Conservation (phyloP, 2,888 invertebrate species). For the Hirtodrosophila histrioides region DNA sequence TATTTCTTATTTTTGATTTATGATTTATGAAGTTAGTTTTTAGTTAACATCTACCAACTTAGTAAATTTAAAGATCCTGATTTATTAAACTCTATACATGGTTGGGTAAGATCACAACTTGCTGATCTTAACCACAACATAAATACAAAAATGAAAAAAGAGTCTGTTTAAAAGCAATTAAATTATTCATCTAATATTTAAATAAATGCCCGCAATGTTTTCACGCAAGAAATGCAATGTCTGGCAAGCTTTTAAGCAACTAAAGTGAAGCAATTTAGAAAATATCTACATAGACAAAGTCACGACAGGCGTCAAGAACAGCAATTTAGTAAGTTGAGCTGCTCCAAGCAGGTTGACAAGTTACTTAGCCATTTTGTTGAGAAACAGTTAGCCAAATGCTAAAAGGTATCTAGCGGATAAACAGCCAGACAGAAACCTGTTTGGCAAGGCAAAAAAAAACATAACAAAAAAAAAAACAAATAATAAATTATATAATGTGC, state of each 20-base stretch:
- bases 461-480: slow-evolving; percentile 25
- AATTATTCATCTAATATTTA: no score
- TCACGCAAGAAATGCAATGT: slow-evolving; percentile 8
- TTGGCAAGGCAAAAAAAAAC: slow-evolving; percentile 24
- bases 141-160: no score
- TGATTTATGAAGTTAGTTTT: no score
- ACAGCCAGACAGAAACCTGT: slow-evolving; percentile 38
- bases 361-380: slow-evolving; percentile 20
- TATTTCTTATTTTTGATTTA: no score
- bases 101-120: no score
- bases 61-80: no score
- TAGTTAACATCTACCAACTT: no score
- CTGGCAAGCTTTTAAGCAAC: not conserved
- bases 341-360: not conserved
- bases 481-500: slow-evolving; percentile 63
- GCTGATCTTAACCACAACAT: no score
- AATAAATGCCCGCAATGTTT: not conserved
- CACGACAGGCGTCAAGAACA: slow-evolving; percentile 34
- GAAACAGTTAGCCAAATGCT: slow-evolving; percentile 60
- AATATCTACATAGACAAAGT: slow-evolving; percentile 46
- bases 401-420: slow-evolving; percentile 55
- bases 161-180: no score
- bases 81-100: no score
- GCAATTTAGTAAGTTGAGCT: slow-evolving; percentile 34
- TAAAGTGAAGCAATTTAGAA: slow-evolving; percentile 14